Base-by-base conservation (phyloP, 2,888 invertebrate species). In the Thera obeliscata region DNA sequence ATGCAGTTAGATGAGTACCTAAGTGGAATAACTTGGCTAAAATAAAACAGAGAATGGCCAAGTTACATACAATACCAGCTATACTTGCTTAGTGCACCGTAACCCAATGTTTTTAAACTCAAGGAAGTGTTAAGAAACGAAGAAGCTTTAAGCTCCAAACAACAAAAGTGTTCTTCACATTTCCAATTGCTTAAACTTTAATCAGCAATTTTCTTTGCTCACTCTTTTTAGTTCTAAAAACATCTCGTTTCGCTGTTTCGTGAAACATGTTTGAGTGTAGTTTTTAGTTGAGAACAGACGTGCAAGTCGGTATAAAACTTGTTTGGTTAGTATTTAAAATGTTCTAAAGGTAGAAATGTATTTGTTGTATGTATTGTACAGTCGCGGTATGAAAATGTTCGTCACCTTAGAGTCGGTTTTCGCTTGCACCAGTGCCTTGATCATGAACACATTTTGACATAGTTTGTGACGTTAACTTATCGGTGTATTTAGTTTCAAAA, bases 171-270 rank as follows among this genome's bases (percentile, higher is more conserved):
- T 57, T 71, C 46, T 57, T 50, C 62, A 65, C 61, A 64, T 67
- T 66, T 67, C 61, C 50, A 43, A 55, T 61, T 56, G 50, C 59
- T 59, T 48, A 61, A 64, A 64, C 66, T 69, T 54, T 58, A 56
- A 52, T 60, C 50, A 61, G 52, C 57, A 66, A 58, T 67, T 68
- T 56, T 52, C 52, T 48, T 67, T 59, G 46, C 58, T 43, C 57
- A 69, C 59, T 67, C 59, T 57, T 66, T 68, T 64, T 58, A 70
- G 66, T 71, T 71, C 58, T 57, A 55, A 48, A 58, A 33, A 54
- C 36, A 55, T 54, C 55, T 56, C 1, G 38, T n/a, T 56, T 56
- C 54, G 54, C 52, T 49, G 50, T 56, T 60, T 61, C 61, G 52
- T 22, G 48, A 56, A 65, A 55, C 6, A 46, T 50, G 59, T 49